Evolutionary conservation across 2,888 invertebrate species (phyloP).

Genomic region (Drosophila meridionalis): DNA sequence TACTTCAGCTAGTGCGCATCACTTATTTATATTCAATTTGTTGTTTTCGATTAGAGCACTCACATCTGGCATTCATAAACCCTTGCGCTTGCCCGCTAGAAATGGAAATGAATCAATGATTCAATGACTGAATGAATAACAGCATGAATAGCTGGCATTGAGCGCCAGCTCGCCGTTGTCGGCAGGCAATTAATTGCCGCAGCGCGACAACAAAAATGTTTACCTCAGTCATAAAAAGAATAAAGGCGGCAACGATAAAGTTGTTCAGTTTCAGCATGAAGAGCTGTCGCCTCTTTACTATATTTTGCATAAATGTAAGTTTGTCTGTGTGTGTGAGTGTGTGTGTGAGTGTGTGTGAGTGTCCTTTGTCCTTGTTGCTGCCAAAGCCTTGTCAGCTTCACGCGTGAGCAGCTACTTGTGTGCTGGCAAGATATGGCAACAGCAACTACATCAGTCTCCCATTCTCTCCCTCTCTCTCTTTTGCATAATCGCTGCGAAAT

Average conservation of each 20-base stretch:
- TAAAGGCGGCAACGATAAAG: conserved; percentile 21
- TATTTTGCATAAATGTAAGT: conserved; percentile 47
- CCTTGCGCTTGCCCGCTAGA: conserved; percentile 13
- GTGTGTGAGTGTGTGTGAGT: conserved; percentile 17
- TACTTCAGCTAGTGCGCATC: conserved; percentile 48
- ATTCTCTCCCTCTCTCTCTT: neutral
- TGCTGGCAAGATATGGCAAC: conserved; percentile 49
- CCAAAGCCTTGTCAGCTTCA: conserved; percentile 62
- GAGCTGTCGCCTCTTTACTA: conserved; percentile 9
- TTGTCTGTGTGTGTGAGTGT: conserved; percentile 10
- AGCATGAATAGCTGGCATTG: conserved; percentile 19
- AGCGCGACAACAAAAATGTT: conserved; percentile 50
- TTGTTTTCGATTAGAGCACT: conserved; percentile 70
- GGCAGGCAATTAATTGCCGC: conserved; percentile 38
- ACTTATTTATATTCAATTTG: conserved; percentile 78
- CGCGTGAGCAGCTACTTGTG: conserved; percentile 51
- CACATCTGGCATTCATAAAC: conserved; percentile 54
- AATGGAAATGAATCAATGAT: conserved; percentile 35
- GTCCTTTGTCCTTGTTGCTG: conserved; percentile 27
- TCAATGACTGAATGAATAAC: conserved; percentile 11
- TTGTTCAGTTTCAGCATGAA: conserved; percentile 28
- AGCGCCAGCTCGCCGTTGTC: conserved; percentile 16
- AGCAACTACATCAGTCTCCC: neutral
- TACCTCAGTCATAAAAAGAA: conserved; percentile 2
- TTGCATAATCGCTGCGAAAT: conserved; percentile 53